These are phyloP conservation scores for Callipepla squamata DNA, from an alignment of 2,113 vertebrate genomes.

Conservation along the genomic window DNA sequence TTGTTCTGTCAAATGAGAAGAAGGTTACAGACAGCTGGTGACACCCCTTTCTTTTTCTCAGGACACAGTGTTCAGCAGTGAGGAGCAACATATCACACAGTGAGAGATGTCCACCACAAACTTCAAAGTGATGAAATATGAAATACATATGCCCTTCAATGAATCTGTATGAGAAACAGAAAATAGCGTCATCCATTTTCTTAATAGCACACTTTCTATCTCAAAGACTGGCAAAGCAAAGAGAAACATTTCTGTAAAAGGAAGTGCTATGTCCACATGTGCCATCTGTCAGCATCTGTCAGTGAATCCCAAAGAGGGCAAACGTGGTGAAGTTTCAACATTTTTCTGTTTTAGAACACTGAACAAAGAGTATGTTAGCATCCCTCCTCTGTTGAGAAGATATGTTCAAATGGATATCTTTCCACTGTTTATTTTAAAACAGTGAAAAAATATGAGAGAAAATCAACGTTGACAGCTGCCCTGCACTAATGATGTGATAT, in stretches of 20 bases:
- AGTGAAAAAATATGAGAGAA: not conserved
- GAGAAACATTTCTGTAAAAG: slow-evolving; percentile 19
- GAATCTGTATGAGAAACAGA: not conserved
- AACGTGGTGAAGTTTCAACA: not conserved
- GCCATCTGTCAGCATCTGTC: slow-evolving; percentile 8
- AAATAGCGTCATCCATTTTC: not conserved
- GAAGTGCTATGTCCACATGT: not conserved
- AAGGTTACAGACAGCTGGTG: not conserved
- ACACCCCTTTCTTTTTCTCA: not conserved
- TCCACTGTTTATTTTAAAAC: not conserved
- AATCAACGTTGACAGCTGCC: not conserved
- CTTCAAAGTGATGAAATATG: not conserved
- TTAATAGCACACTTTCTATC: not conserved
- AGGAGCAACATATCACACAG: not conserved
- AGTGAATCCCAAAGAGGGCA: not conserved
- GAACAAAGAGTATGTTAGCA: not conserved
- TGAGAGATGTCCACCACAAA: not conserved
- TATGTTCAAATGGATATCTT: not conserved
- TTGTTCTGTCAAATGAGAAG: not conserved
- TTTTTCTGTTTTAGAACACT: slow-evolving; percentile 4
- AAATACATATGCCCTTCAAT: not conserved
- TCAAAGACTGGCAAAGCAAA: slow-evolving; percentile 27
- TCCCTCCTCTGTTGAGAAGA: not conserved
- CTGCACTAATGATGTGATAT: not conserved
- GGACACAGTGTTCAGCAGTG: not conserved